Evolutionary conservation across 1,140 invertebrate genomes (phyloP), one percentile per base, ranked within the genome.

Genomic region (Sarcophaga bullata): DNA sequence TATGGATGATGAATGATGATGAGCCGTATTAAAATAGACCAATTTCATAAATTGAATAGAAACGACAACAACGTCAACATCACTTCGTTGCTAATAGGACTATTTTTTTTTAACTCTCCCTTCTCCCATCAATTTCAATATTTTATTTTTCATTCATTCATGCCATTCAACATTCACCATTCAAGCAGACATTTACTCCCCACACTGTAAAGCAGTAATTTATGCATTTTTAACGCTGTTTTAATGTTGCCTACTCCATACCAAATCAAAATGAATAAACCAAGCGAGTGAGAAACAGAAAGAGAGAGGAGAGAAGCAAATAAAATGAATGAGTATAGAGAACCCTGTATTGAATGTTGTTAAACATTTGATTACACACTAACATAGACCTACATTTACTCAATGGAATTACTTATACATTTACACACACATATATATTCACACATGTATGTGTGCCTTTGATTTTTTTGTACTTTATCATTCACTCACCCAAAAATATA

Each of bases 1-100:
- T 19, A 19, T 68, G n/a, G n/a, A 11, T 6, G 52, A 11, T 58
- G 52, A 3, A 11, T 58, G 52, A 3, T 58, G 25, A 37, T 37
- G 25, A 37, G 25, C 52, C 52, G 13, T 13, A 58, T 7, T n/a
- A 58, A 58, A 58, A n/a, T 19, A 68, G 10, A 68, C 62, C 17
- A 68, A 68, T 68, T 19, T 10, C 62, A 68, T 68, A 68, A 68
- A 68, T 68, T 68, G 62, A 68, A 25, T 68, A 68, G 15, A 68
- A 19, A 68, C 50, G 1, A 37, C 25, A 13, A 10, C 62, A 19
- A 68, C 17, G 54, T 58, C 13, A 58, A 15, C 54, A 58, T 58
- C n/a, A 58, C 13, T 58, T 37, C 25, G 4, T 37, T 37, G 25
- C 25, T n/a, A n/a, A n/a, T n/a, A n/a, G n/a, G n/a, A n/a, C n/a